phyloP scores from a whole-genome alignment of 37 sponge, comb jelly and placozoan genomes.

The Chondrilla cf. caribensis region DNA sequence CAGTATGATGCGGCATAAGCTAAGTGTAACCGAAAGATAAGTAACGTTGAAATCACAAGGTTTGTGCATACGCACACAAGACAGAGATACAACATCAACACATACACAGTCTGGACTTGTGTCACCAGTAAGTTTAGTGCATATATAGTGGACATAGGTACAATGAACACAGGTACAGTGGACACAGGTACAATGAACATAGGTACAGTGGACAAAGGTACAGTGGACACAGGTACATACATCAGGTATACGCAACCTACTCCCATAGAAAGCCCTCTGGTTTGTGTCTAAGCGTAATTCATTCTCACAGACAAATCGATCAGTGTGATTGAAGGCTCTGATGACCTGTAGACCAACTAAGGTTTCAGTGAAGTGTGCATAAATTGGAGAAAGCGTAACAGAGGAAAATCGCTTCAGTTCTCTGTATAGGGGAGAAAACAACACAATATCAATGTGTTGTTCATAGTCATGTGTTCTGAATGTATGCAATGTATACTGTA shows the following conservation, averaged over 20 bases:
- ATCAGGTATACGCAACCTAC: no score
- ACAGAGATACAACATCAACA: not conserved
- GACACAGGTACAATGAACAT: no score
- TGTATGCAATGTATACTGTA: no score
- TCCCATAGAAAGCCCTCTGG: slow-evolving; percentile 85
- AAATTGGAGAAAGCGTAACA: slow-evolving; percentile 91
- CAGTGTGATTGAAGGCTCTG: slow-evolving; percentile 64
- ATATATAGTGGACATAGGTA: no score
- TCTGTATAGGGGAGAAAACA: slow-evolving; percentile 29
- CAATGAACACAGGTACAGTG: no score
- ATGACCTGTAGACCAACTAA: slow-evolving; percentile 76
- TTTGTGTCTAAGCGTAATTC: slow-evolving; percentile 67
- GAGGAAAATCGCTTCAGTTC: slow-evolving; percentile 94
- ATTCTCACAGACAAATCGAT: slow-evolving; percentile 74
- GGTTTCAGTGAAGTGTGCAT: slow-evolving; percentile 95
- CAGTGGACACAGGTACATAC: no score
- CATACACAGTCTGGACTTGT: not conserved
- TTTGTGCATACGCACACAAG: slow-evolving; percentile 1
- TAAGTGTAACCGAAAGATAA: not conserved
- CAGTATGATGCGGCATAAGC: slow-evolving; percentile 81
- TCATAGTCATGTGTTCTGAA: no score
- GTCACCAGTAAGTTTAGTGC: no score
- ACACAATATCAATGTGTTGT: no score
- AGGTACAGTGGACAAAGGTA: no score
- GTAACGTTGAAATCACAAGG: not conserved